Evolutionary conservation across 1,140 invertebrate genomes (phyloP).

Genomic region (Drosophila teissieri): DNA sequence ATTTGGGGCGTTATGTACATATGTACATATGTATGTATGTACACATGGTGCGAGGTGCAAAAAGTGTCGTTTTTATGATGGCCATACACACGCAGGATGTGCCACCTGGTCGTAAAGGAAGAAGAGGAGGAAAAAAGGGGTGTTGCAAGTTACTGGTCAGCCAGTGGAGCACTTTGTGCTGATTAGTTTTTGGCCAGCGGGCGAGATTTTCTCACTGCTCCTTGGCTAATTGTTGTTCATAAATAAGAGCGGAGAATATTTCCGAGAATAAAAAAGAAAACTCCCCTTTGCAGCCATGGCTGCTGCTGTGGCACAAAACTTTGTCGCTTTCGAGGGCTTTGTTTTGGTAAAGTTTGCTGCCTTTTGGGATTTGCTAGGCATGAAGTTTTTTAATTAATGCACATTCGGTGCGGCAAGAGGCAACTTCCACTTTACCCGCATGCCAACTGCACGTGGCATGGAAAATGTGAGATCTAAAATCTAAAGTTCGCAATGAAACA

Average conservation of each 20-base stretch:
- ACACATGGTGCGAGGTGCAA: constrained; percentile 5
- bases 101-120: constrained; percentile 1
- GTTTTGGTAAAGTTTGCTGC: constrained; percentile 21
- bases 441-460: constrained; percentile 12
- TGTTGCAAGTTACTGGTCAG: background rate
- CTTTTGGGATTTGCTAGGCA: constrained; percentile 30
- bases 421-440: constrained; percentile 4
- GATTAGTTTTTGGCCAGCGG: constrained; percentile 63
- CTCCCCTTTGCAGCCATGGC: background rate
- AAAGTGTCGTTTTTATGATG: constrained; percentile 7
- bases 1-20: constrained; percentile 8
- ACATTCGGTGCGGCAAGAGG: constrained; percentile 2
- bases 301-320: background rate
- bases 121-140: too few relatives aligned
- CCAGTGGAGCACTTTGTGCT: constrained; percentile 53
- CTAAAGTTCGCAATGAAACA: constrained; percentile 11
- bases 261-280: too few relatives aligned
- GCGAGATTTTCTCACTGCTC: background rate
- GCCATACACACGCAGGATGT: background rate
- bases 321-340: constrained; percentile 36
- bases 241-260: background rate
- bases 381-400: constrained; percentile 58
- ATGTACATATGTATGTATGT: constrained; percentile 18
- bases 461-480: background rate
- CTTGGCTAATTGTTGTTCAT: constrained; percentile 1